Base-by-base conservation (phyloP, 2,113 vertebrate species). In the Xyliphius kryptos region DNA sequence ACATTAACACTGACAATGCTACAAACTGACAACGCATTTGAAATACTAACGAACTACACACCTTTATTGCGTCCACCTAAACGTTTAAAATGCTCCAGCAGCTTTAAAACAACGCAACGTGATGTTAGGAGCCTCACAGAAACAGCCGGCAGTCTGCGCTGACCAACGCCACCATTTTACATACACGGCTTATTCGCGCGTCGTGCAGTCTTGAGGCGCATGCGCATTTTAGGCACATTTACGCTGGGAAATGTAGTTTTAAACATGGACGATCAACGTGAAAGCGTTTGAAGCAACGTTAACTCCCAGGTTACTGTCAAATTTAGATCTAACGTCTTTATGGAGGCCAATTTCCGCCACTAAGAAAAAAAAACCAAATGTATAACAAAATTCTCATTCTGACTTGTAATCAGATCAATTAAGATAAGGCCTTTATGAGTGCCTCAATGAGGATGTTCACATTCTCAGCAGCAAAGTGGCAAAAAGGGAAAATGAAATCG, bases 121-220 rank as follows among this genome's bases (percentile, higher is more conserved):
- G 9, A 4, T 44, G 12, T 59, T 9, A 20, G 55, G 16, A 21
- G 8, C 19, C 21, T 44, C 20, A 49, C 20, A 58, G 49, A 2
- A 63, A 40, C 57, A 69, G 12, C 59, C 67, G 54, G 66, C 46
- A 56, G 38, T 12, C 56, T 59, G 17, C 61, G 11, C 63, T 26
- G 19, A 7, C 55, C 84, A 68, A 85, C 70, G 69, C 81, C 83
- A 83, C 87, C 87, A 89, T 89, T 84, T 88, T 79, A 83, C 76
- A 80, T 5, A 49, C 75, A 74, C 73, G 53, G 51, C 32, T 77
- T 67, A 80, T 83, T 81, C 80, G 82, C 83, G 63, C 66, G 44
- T 58, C 64, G 64, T 9, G 8, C 22, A 22, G 2, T 72, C 70
- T 16, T 11, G 37, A n/a, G 55, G n/a, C 68, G 62, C 62, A 56